phyloP scores from a whole-genome alignment of 1,140 invertebrate genomes.

The Bombus pyrosoma region DNA sequence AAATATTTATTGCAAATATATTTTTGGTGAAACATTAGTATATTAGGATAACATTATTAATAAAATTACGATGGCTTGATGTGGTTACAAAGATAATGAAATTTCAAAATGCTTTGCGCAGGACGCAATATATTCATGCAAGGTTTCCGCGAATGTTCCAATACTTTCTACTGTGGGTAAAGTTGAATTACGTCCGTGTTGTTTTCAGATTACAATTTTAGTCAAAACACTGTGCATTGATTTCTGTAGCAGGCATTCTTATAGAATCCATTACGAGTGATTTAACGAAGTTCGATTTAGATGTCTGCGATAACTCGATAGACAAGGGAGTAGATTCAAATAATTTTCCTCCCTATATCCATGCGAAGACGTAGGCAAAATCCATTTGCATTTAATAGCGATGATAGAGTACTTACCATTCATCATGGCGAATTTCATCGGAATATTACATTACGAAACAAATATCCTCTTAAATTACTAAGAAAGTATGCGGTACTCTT shows the following conservation, averaged over 20 bases:
- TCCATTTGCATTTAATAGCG: not conserved
- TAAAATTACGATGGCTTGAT: too few species aligned
- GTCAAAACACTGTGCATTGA: not conserved
- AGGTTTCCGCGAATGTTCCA: too few species aligned
- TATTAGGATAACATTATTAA: too few species aligned
- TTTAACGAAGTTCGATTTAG: not conserved
- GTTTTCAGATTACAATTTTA: not conserved
- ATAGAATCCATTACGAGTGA: constrained; percentile 3
- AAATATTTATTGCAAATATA: too few species aligned
- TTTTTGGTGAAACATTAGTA: too few species aligned
- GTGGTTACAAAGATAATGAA: too few species aligned
- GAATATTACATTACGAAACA: not conserved
- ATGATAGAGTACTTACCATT: not conserved
- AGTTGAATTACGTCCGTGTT: not conserved
- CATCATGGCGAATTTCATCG: not conserved
- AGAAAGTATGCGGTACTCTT: not conserved
- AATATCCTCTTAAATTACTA: not conserved
- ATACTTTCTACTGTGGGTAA: not conserved
- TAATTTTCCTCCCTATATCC: not conserved
- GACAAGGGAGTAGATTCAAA: not conserved
- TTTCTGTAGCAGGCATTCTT: not conserved
- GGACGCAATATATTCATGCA: too few species aligned
- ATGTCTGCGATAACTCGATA: not conserved
- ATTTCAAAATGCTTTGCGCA: too few species aligned
- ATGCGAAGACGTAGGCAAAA: not conserved